Evolutionary conservation across 37 sponge, comb jelly and placozoan genomes (phyloP), one percentile per base, ranked within the genome.

Genomic region (Crambe crambe): DNA sequence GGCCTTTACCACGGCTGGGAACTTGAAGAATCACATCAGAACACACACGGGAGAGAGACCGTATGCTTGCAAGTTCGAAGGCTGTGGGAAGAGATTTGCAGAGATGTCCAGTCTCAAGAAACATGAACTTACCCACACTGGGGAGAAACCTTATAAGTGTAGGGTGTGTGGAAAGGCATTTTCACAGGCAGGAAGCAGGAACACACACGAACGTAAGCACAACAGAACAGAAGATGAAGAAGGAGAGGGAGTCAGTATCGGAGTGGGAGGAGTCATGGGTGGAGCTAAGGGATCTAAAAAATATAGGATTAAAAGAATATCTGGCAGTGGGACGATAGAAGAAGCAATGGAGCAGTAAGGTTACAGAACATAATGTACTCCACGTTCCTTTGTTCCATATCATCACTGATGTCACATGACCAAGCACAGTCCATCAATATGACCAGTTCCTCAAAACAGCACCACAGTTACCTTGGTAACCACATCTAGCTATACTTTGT

Each of bases 31-130:
- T 82, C 93, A 92, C 78, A 92, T 92, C n/a, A 61, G 93, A 12
- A 92, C 93, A 51, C 93, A 92, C 78, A 92, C 93, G 26, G 93
- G 93, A 42, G 93, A 92, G 72, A 78, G 89, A 21, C 93, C 93
- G 0, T 92, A 92, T 73, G 85, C 80, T 1, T 92, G 93, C 73
- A 87, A 87, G 68, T 92, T 82, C 43, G 83, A 84, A 30, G 89
- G 85, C 40, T 92, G 93, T 73, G 60, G 76, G 3, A 83, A 88
- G 47, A 21, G 89, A 29, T 92, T 92, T 77, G 93, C 93, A 20
- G 93, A 92, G 62, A 92, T 92, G 93, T 92, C 93, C 2, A 92
- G 93, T 72, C 81, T 92, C 17, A 92, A 88, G 85, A 92, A 92
- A 43, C 93, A 92, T 61, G 93, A 92, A 63, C 74, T 92, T 27